Evolutionary conservation across 1,140 invertebrate species (phyloP).

Genomic region (Myzus persicae): DNA sequence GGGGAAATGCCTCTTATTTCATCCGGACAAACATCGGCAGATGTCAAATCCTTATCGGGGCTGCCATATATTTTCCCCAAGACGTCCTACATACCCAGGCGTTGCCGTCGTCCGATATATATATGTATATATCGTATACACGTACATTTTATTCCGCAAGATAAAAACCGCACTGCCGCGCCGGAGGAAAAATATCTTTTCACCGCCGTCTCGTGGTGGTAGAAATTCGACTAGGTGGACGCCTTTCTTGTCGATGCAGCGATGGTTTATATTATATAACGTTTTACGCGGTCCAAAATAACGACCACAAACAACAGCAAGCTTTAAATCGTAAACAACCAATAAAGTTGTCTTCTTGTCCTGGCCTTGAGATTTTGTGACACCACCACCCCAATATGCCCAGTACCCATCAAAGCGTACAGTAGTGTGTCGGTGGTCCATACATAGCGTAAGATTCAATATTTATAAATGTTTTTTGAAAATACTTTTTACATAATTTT

Average conservation of each 20-base stretch:
- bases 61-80: background rate
- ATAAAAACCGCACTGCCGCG: background rate
- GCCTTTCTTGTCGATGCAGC: background rate
- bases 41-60: constrained; percentile 51
- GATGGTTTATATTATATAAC: background rate
- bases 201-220: background rate
- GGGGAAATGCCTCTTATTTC: constrained; percentile 27
- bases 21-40: constrained; percentile 17
- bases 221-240: background rate
- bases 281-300: no score
- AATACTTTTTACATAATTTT: no score
- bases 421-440: no score
- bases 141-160: background rate
- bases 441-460: no score
- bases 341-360: no score
- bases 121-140: background rate
- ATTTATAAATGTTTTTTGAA: no score
- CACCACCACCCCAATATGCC: no score
- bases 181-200: background rate
- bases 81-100: background rate
- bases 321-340: no score
- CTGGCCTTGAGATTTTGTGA: no score
- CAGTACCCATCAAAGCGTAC: no score
- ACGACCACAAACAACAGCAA: no score
- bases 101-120: background rate